Percentiles rank a stretch among this genome's conserved stretches.
Conservation (phyloP, 2,888 invertebrate species). For the Polyommatus icarus region DNA sequence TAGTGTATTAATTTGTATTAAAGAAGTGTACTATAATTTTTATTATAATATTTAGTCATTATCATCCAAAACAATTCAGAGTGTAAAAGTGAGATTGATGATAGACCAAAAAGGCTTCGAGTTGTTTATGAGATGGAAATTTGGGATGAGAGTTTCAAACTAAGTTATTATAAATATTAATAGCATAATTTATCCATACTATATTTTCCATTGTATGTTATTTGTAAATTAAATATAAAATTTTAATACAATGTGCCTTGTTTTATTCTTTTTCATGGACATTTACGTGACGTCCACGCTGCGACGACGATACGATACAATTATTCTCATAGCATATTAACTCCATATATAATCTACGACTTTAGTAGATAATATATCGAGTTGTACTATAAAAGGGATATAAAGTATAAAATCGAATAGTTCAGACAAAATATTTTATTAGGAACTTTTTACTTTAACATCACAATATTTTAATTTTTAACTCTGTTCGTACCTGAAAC, state of each 20-base stretch:
- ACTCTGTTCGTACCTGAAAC: conserved; percentile 4
- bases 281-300: not conserved
- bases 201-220: conserved; percentile 35
- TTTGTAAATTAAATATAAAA: conserved; percentile 34
- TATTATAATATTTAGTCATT: not conserved
- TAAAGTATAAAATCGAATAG: not conserved
- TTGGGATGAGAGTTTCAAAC: conserved; percentile 29
- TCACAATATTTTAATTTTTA: not conserved
- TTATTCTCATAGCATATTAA: no score
- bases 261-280: not conserved
- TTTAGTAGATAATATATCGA: not conserved
- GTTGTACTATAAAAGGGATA: not conserved
- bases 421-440: conserved; percentile 3
- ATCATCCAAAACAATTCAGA: not conserved
- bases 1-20: conserved; percentile 23
- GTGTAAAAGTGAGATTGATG: not conserved
- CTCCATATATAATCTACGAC: no score
- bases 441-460: not conserved
- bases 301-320: no score
- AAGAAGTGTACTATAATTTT: not conserved
- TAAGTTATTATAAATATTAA: conserved; percentile 25
- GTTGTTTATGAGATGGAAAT: conserved; percentile 13
- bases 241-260: conserved; percentile 27
- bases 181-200: conserved; percentile 31
- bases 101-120: conserved; percentile 6